Base-by-base conservation (phyloP, 2,113 vertebrate species). In the Trogon surrucura region DNA sequence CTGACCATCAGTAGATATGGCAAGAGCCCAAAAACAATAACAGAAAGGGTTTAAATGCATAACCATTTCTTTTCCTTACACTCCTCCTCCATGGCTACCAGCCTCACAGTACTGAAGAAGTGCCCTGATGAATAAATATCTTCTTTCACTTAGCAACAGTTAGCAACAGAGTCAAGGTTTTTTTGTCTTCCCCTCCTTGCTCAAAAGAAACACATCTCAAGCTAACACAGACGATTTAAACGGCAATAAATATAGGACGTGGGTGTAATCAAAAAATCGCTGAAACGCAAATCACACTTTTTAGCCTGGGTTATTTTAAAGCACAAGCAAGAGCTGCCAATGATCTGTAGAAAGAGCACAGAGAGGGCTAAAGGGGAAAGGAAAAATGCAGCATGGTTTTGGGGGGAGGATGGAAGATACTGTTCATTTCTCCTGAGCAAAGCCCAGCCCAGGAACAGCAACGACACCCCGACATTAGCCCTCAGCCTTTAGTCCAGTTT, bases 201-300 rank as follows among this genome's bases (percentile, higher is more conserved):
- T 94, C 57, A 45, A 67, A 92, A 94, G 95, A 85, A 92, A 92
- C 48, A 80, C 84, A 96, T 93, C 95, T 95, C 79, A 85, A 94
- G 92, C 96, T 96, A 97, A 96, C 95, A 97, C 61, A 92, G 93
- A 92, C 60, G 65, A 97, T 96, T 98, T 97, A 97, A 98, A 97
- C 29, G 44, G 96, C 97, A 98, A 97, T 97, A 97, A 97, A 98
- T 97, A 97, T 77, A 96, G 94, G 89, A 80, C 15, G 95, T 96
- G 96, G 97, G 97, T 92, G 94, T 96, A 88, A 97, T 98, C 96
- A 97, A 97, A 96, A 96, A 97, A 97, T 96, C 34, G 58, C 97
- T 30, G 65, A 91, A 91, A 96, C 16, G 57, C 85, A 95, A 91
- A 88, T 91, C 27, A 2, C 94, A 53, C 88, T 97, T 95, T 30